These are phyloP conservation scores for Formica aserva DNA, from an alignment of 2,888 invertebrate genomes.

Conservation along the genomic window DNA sequence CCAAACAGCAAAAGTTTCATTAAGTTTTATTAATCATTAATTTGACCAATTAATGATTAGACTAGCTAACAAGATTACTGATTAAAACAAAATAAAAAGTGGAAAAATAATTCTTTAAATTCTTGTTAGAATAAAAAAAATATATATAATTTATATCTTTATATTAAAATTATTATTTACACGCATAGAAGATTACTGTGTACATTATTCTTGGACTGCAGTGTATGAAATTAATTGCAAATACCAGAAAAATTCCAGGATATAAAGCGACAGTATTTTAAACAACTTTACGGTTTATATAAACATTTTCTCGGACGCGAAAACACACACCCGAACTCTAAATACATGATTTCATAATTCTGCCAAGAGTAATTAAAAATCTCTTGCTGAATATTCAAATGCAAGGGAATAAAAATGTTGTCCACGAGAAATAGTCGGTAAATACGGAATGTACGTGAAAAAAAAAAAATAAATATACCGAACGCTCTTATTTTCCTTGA, in stretches of 20 bases:
- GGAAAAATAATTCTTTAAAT: not conserved
- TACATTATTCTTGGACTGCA: not conserved
- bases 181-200: not conserved
- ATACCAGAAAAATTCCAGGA: not conserved
- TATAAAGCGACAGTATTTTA: not conserved
- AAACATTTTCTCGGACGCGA: not conserved
- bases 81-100: not conserved
- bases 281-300: not conserved
- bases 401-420: not conserved
- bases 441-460: not conserved
- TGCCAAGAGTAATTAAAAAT: slow-evolving; percentile 6
- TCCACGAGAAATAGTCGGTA: not conserved
- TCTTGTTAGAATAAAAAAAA: not conserved
- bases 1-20: not conserved
- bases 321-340: not conserved
- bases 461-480: not conserved
- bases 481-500: slow-evolving; percentile 64
- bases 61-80: not conserved
- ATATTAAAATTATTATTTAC: not conserved
- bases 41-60: not conserved
- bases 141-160: not conserved
- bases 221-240: not conserved
- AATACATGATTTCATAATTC: not conserved
- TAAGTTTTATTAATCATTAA: not conserved
- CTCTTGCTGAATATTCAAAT: not conserved